Evolutionary conservation across 2,888 invertebrate genomes (phyloP), one percentile per base, ranked within the genome.

Genomic region (Tuta absoluta): DNA sequence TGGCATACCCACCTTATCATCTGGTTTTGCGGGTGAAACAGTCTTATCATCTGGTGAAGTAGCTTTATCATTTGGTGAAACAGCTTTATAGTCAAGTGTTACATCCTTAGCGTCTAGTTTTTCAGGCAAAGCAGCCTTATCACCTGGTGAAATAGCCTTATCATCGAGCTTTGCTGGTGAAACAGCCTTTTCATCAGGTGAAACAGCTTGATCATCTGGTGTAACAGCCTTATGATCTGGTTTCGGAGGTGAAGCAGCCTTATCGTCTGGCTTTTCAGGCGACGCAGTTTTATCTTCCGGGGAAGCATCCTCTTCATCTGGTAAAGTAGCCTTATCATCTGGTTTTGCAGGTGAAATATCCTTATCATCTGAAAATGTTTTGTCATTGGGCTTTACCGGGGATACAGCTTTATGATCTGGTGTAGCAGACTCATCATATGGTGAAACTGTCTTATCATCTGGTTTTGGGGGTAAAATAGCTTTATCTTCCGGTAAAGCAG

Each of bases 221-320:
- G n/a, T n/a, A n/a, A n/a, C 11, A 2, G 49, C 11, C 5, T 49
- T 11, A 14, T 1, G 2, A n/a, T 21, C 10, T 2, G 53, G 33
- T 33, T 17, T 14, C 17, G 0, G 14, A 12, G 59, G 38, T 10
- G 48, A 48, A 19, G 48, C 19, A 19, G 17, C 19, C 19, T 48
- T 48, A 0, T 69, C 66, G 45, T 68, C 65, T 14, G 64, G 62
- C 58, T 67, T 33, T 4, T 8, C 7, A n/a, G 45, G 45, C 4
- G 45, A 45, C 8, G 48, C 19, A 5, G 48, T 10, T 8, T 48
- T 45, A 2, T 14, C 45, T 5, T 45, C 5, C 0, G 41, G 23
- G 8, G 23, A 28, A 5, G 28, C 28, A 28, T 28, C 28, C 28
- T 4, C 2, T 4, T 28, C 3, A 4, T 4, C 28, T 28, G 28